Conservation (phyloP, 1,140 invertebrate species). For the Polyergus mexicanus region DNA sequence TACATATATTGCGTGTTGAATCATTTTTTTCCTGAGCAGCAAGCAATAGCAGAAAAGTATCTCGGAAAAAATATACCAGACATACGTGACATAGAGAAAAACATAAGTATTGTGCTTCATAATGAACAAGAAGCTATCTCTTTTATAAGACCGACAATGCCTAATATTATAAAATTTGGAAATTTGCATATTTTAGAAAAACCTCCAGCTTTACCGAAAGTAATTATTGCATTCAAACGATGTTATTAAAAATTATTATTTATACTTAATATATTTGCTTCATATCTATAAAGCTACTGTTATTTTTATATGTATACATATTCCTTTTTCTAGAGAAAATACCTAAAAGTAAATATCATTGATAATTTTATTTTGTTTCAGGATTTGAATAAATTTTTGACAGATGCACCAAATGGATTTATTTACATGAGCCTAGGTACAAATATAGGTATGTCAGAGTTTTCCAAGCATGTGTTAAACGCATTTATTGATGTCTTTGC, state of each 20-base stretch:
- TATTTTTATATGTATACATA: not conserved
- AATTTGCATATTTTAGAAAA: slow-evolving; percentile 84
- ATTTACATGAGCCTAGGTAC: slow-evolving; percentile 88
- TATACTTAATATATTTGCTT: not conserved
- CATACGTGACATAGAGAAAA: slow-evolving; percentile 74
- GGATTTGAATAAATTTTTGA: slow-evolving; percentile 85
- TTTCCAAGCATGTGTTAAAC: slow-evolving; percentile 71
- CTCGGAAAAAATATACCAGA: slow-evolving; percentile 75
- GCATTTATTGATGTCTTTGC: slow-evolving; percentile 86
- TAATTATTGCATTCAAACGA: slow-evolving; percentile 59
- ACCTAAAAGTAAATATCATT: not conserved
- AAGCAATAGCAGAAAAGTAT: slow-evolving; percentile 81
- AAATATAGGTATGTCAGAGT: slow-evolving; percentile 77
- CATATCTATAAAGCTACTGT: not conserved
- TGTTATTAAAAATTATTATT: not conserved
- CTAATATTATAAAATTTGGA: slow-evolving; percentile 87
- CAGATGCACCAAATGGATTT: slow-evolving; percentile 85
- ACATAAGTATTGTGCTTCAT: slow-evolving; percentile 85
- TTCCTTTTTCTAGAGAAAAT: not conserved
- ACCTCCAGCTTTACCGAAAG: slow-evolving; percentile 71
- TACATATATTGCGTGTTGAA: not conserved
- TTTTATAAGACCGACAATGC: slow-evolving; percentile 86
- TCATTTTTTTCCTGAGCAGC: slow-evolving; percentile 75
- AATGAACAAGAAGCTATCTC: slow-evolving; percentile 88
- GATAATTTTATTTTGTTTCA: slow-evolving; percentile 64